Evolutionary conservation across 2,888 invertebrate species (phyloP), one percentile per base, ranked within the genome.

Genomic region (Allygus modestus): DNA sequence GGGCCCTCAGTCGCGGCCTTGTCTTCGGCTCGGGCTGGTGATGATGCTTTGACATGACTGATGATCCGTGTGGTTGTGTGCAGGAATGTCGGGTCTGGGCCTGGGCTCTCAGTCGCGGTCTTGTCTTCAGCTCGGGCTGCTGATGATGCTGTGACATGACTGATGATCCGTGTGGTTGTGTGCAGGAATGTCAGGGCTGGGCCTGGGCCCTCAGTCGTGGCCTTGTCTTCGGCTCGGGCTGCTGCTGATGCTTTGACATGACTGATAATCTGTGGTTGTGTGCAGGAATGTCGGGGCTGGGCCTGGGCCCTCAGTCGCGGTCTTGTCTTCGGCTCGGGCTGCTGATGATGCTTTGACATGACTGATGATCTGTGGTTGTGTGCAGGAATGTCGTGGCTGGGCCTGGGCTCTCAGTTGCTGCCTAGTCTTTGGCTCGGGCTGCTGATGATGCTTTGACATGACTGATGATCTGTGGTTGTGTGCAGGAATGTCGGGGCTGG

Each of bases 91-190:
- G 17, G 75, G 83, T 15, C 61, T 82, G 20, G 85, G 85, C 2
- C 79, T 85, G 20, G 85, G 85, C n/a, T 79, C 85, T 0, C 85
- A 85, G 41, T 73, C 85, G 12, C 79, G 84, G 26, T 85, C 84
- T 15, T 86, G 84, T 43, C 83, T 87, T 0, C 51, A 84, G 37
- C 65, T 85, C 17, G 61, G 81, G 2, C 28, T 82, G 43, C 33
- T 84, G 33, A 58, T 85, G 37, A 4, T 7, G 37, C 5, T 9
- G 37, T 7, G 37, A 9, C 5, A 9, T 37, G 37, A 51, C n/a
- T n/a, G n/a, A n/a, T n/a, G n/a, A 51, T 51, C 17, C 2, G 12
- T 9, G 37, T 37, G 4, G 51, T 4, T 51, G 51, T 51, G 37
- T 51, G 51, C 51, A 51, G 51, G n/a, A 12, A 51, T 51, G 51